phyloP scores from a whole-genome alignment of 2,888 invertebrate genomes.

The Nemotelus nigrinus region DNA sequence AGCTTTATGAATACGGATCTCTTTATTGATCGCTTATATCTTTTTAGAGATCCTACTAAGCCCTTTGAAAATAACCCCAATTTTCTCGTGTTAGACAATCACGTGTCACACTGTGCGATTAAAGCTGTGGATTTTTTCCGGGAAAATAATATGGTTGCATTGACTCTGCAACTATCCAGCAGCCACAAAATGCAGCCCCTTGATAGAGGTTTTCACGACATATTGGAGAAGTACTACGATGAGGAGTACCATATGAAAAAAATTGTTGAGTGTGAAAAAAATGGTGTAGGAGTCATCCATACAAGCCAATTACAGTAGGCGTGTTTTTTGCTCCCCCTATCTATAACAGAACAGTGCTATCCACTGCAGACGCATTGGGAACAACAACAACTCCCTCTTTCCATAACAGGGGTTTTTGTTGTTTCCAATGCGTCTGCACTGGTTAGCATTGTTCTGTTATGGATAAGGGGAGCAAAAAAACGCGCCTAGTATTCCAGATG shows the following conservation, averaged over 20 bases:
- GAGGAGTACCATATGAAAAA: no score
- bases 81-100: slow-evolving; percentile 4
- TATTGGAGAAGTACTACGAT: slow-evolving; percentile 11
- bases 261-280: no score
- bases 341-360: no score
- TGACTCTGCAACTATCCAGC: slow-evolving; percentile 26
- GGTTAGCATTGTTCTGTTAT: no score
- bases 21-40: neutral
- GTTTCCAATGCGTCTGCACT: no score
- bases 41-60: neutral
- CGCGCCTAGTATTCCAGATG: neutral
- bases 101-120: slow-evolving; percentile 2
- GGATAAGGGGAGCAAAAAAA: no score
- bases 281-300: neutral
- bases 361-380: no score
- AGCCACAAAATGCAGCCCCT: slow-evolving; percentile 41
- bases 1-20: slow-evolving; percentile 35
- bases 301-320: no score
- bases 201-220: slow-evolving; percentile 13
- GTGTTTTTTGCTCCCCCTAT: no score
- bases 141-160: slow-evolving; percentile 30
- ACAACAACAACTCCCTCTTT: no score
- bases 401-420: no score
- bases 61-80: neutral
- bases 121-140: slow-evolving; percentile 9